Percentiles rank a stretch among this genome's conserved stretches.
Evolutionary conservation across 2,888 invertebrate species (phyloP).

Genomic region (Caenorhabditis sp.): DNA sequence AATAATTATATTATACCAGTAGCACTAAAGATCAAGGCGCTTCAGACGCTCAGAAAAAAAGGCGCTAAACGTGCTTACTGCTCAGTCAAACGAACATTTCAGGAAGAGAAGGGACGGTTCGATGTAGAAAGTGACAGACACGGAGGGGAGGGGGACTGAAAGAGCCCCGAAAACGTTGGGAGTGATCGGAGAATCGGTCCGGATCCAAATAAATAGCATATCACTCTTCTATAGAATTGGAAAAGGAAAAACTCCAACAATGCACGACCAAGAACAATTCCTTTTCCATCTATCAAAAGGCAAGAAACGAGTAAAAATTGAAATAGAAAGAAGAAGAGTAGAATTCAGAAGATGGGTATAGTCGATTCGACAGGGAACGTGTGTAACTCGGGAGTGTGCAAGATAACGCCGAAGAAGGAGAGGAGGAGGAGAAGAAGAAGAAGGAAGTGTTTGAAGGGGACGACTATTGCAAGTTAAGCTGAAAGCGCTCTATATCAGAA

Average conservation of each 20-base stretch:
- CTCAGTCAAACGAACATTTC: constrained; percentile 4
- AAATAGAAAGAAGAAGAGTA: constrained; percentile 7
- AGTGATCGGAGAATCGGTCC: neutral
- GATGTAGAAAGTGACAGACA: constrained; percentile 41
- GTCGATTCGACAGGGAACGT: constrained; percentile 26
- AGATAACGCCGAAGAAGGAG: constrained; percentile 7
- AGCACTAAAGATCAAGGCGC: constrained; percentile 58
- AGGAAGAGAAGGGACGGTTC: constrained; percentile 20
- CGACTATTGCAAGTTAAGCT: constrained; percentile 29
- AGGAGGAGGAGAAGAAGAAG: too few species aligned
- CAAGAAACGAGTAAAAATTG: constrained; percentile 46
- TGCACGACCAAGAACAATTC: neutral
- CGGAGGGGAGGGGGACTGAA: constrained; percentile 9
- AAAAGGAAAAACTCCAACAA: constrained; percentile 3
- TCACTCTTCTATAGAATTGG: constrained; percentile 12
- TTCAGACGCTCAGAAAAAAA: constrained; percentile 12
- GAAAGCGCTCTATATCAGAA: constrained; percentile 37
- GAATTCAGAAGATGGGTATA: constrained; percentile 22
- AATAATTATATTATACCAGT: constrained; percentile 60
- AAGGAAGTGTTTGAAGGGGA: too few species aligned
- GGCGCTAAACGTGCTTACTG: constrained; percentile 41
- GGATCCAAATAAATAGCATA: constrained; percentile 25
- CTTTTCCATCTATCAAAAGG: constrained; percentile 26
- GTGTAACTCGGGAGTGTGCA: constrained; percentile 27
- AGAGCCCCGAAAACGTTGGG: constrained; percentile 1